Percentiles rank a stretch among this genome's conserved stretches.
These are phyloP conservation scores for Boulengeromyrus knoepffleri DNA, from an alignment of 2,113 vertebrate genomes.

Conservation along the genomic window DNA sequence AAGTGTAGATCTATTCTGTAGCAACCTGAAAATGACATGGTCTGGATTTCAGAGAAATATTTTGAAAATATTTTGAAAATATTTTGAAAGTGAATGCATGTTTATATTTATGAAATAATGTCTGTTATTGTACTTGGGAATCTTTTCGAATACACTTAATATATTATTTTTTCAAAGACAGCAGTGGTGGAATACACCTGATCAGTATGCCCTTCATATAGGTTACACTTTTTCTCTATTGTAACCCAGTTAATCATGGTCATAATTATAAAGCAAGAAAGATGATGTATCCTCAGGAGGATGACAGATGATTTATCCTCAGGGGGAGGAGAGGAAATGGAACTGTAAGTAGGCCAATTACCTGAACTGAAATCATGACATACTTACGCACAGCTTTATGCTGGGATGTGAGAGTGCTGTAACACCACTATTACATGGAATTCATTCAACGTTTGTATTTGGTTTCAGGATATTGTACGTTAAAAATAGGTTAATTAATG, in stretches of 20 bases:
- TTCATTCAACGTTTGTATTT: background rate
- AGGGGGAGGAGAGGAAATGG: background rate
- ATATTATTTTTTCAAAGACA: background rate
- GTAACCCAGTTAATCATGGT: conserved; percentile 5
- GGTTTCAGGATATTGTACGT: background rate
- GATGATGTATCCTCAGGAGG: background rate
- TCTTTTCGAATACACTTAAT: background rate
- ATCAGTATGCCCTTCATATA: background rate
- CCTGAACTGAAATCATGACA: background rate
- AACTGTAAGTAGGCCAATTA: background rate
- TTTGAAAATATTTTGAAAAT: no score
- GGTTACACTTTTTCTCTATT: background rate
- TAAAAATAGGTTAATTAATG: background rate
- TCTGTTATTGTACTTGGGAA: background rate
- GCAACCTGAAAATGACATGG: background rate
- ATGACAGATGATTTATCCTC: background rate
- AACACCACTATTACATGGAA: background rate
- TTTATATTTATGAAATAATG: background rate
- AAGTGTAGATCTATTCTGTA: background rate
- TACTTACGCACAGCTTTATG: background rate
- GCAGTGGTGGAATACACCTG: background rate
- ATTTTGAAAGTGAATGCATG: background rate
- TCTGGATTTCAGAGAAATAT: background rate
- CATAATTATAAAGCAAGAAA: conserved; percentile 1
- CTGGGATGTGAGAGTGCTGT: background rate